phyloP scores from a whole-genome alignment of 1,140 invertebrate species.

The Tetranychus cinnabarinus region DNA sequence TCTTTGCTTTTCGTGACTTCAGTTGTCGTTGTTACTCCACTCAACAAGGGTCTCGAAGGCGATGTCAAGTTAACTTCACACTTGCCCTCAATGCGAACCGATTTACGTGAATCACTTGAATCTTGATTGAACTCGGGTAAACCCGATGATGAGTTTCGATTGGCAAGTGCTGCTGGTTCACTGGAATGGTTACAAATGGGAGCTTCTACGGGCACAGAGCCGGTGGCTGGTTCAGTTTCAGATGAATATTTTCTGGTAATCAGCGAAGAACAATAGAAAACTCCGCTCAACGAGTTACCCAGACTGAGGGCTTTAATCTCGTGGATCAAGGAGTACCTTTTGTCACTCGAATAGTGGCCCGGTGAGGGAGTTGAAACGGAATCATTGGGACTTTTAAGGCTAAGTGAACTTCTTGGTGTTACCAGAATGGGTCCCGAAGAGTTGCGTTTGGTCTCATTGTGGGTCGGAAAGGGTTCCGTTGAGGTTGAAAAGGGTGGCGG shows the following conservation, averaged over 20 bases:
- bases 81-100: no score
- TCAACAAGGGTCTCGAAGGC: background rate
- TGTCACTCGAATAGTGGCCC: background rate
- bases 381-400: background rate
- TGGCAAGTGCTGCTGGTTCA: no score
- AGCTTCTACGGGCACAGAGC: background rate
- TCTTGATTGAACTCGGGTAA: no score
- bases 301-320: slow-evolving; percentile 5
- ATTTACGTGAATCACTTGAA: no score
- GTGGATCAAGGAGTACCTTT: slow-evolving; percentile 2
- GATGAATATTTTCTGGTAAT: slow-evolving; percentile 6
- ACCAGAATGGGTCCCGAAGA: background rate
- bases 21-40: no score
- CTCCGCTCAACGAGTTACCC: slow-evolving; percentile 4
- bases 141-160: no score
- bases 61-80: no score
- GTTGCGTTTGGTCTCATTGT: background rate
- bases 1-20: no score
- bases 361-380: background rate
- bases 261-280: slow-evolving; percentile 8
- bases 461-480: background rate
- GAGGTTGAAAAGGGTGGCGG: background rate
- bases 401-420: background rate
- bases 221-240: background rate
- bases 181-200: no score